Base-by-base conservation (phyloP, 2,888 invertebrate species). In the Malthinus seriepunctatus region DNA sequence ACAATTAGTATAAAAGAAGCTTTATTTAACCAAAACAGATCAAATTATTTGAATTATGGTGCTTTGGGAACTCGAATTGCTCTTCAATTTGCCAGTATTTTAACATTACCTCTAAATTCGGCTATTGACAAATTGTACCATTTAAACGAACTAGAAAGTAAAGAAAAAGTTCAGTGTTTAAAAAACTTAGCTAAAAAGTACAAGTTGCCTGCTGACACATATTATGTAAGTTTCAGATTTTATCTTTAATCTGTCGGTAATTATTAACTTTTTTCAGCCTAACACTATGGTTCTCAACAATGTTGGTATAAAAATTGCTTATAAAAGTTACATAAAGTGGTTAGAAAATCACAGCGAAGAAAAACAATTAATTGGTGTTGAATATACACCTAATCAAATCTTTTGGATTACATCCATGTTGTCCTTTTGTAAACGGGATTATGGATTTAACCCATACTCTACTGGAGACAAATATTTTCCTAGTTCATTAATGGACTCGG, bases 41-140 rank as follows among this genome's bases (percentile, higher is more conserved):
- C 54, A 3, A 32, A 39, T 39, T 54, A 54, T 42, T 12, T 54
- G 47, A 54, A 54, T 48, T 54, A 48, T 33, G 54, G 48, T 8
- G 32, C 48, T 32, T 9, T 54, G 6, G 54, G 54, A 8, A 42
- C 34, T 1, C 9, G n/a, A 3, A 23, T 39, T 14, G 53, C 32
- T 12, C 3, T 35, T 1, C 37, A 46, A 10, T n/a, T 53, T 1
- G 32, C 35, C 37, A n/a, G 12, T 10, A n/a, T 51, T 9, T 32
- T 42, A 9, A 15, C 12, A 5, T 14, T 15, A 12, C 10, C 10
- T 1, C 10, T 32, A 9, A 42, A 32, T 9, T 15, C 39, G 2
- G 3, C 14, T 6, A 42, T 15, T 14, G 5, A 2, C 23, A 23
- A 23, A 34, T 42, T 31, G 42, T 14, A 39, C 1, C 39, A 32